phyloP scores from a whole-genome alignment of 2,113 vertebrate species.

The Ptilonorhynchus violaceus region DNA sequence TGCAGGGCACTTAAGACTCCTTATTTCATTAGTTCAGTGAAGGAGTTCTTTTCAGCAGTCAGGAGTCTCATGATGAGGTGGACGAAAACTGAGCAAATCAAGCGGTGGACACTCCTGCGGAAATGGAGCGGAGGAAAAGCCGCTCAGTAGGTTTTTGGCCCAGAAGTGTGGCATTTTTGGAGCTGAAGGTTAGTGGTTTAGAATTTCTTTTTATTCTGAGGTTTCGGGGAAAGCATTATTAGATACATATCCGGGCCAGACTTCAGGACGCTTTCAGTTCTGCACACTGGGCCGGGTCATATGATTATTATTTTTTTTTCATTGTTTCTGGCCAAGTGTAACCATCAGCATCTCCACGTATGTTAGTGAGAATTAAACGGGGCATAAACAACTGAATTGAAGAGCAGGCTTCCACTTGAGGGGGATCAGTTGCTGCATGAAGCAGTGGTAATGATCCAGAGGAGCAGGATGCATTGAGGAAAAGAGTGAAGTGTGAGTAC shows the following conservation, averaged over 20 bases:
- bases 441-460: conserved; percentile 20
- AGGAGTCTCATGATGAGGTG: conserved; percentile 34
- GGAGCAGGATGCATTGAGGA: not conserved
- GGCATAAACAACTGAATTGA: not conserved
- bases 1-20: conserved; percentile 65
- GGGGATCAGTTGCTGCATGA: not conserved
- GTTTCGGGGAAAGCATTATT: not conserved
- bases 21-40: conserved; percentile 72
- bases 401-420: not conserved
- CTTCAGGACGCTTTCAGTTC: not conserved
- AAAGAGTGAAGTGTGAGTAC: not conserved
- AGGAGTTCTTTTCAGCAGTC: conserved; percentile 29
- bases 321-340: not conserved
- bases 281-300: not conserved
- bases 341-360: not conserved
- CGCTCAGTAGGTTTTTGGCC: not conserved
- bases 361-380: conserved; percentile 28
- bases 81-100: conserved; percentile 14
- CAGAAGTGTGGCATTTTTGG: not conserved
- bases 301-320: not conserved
- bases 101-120: not conserved
- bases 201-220: not conserved
- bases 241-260: not conserved
- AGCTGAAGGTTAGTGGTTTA: not conserved
- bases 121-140: not conserved